Evolutionary conservation across 2,797 vertebrate species (phyloP), one percentile per base, ranked within the genome.

Genomic region (Mionectes olivaceus): DNA sequence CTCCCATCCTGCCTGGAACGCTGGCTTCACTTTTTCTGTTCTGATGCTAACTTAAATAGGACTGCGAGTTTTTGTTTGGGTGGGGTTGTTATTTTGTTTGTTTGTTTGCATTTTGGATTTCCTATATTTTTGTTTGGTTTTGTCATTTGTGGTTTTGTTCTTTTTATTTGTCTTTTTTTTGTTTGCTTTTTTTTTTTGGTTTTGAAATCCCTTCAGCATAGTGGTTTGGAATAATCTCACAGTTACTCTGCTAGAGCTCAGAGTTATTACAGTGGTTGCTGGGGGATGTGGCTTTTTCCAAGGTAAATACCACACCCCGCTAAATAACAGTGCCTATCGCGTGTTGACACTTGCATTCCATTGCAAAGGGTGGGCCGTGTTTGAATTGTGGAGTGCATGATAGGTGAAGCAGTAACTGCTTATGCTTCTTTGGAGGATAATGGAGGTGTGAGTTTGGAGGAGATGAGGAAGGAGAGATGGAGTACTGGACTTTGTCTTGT

Each of bases 211-310:
- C 82, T 94, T 69, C 19, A 55, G 23, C 30, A 44, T 50, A 57
- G 55, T 89, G 53, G 57, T 95, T 90, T 90, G 87, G 74, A 94
- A 82, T 67, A 89, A 80, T 80, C 67, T 82, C 30, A 18, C 37
- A 39, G 70, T 83, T 64, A 47, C 61, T 56, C 13, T 15, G 8
- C 57, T 82, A 87, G 94, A 94, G 69, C 85, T 74, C 6, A 5
- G 73, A 60, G 78, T 88, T 93, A 69, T 59, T 95, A 59, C 90
- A 91, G 92, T 85, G 93, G 78, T 95, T 96, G 93, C 93, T 94
- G 93, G 95, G 94, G 96, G 97, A 94, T 97, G 92, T 97, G 95
- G 95, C 75, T 93, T 95, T 95, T 80, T 92, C 94, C 60, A 83
- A 85, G 81, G 97, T 91, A 96, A 97, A 97, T 59, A 94, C 91